Evolutionary conservation across 1,140 invertebrate genomes (phyloP), one percentile per base, ranked within the genome.

Genomic region (Mesaphorura yosii): DNA sequence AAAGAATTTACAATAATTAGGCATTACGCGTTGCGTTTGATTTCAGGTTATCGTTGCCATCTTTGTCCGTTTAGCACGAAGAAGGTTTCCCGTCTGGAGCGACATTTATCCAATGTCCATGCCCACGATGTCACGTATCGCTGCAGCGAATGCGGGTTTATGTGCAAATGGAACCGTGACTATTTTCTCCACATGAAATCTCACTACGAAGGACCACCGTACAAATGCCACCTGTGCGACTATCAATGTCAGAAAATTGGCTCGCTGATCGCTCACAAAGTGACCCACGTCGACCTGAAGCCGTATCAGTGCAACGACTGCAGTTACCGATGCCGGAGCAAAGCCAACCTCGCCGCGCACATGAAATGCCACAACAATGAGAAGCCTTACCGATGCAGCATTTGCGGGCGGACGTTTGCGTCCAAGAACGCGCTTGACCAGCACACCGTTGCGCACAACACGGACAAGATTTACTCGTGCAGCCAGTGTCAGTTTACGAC

Each of bases 401-500:
- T 70, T 53, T 80, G 69, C 70, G 70, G 69, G 19, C 66, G 69
- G 55, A 67, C 62, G 28, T 80, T 75, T 72, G 73, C 72, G 47
- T 75, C 70, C 60, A 78, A 73, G 68, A 74, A 73, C 44, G 76
- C 75, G 25, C 59, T 81, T 17, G 75, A 78, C 55, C 75, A 78
- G 56, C 80, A 81, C 64, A 64, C 73, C 55, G 68, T 67, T 20
- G 74, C 69, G 1, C 78, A 81, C 65, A 71, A 72, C 40, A 70
- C 70, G 55, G 71, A 75, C 27, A 64, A 75, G 28, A 75, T 78
- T 54, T 76, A 75, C 61, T 64, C 74, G 1, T 82, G 80, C 66
- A 78, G 79, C 53, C 69, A 71, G 10, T 82, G 80, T 70, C 75
- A 77, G 17, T 82, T 82, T 65, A 70, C 75, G 51, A 81, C 79